Evolutionary conservation across 2,888 invertebrate genomes (phyloP).

Genomic region (Stenolophus ochropezus): DNA sequence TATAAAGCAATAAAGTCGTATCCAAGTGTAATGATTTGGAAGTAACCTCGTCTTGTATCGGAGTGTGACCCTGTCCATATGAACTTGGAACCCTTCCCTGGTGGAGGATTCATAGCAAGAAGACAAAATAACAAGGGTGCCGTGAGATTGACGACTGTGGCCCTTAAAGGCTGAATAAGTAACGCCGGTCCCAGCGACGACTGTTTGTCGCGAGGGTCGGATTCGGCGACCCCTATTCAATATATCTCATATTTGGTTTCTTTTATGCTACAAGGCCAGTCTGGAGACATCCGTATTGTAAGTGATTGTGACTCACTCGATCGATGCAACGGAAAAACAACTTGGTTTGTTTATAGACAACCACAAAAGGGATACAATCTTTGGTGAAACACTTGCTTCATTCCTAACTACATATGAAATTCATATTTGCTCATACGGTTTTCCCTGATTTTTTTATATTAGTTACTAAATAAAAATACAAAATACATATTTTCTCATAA

Average conservation of each 20-base stretch:
- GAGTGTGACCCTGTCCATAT: conserved; percentile 12
- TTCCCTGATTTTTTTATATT: too few relatives aligned
- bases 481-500: too few relatives aligned
- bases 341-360: background rate
- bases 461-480: too few relatives aligned
- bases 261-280: conserved; percentile 27
- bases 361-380: background rate
- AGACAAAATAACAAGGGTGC: conserved; percentile 60
- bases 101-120: background rate
- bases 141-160: conserved; percentile 33
- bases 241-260: conserved; percentile 59
- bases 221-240: conserved; percentile 59
- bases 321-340: conserved; percentile 31
- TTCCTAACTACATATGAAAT: too few relatives aligned
- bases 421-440: too few relatives aligned
- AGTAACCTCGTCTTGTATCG: background rate
- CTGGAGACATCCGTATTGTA: conserved; percentile 44
- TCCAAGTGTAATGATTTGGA: background rate
- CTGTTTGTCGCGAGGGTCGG: conserved; percentile 52
- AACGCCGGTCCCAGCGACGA: conserved; percentile 1
- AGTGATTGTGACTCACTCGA: conserved; percentile 51
- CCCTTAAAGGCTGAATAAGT: conserved; percentile 44
- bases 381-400: background rate
- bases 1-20: background rate
- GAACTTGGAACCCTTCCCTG: conserved; percentile 42